A percentile compares a stretch with the other conserved stretches of the same genome.
Conservation (phyloP, 2,888 invertebrate genomes). For the Siphlonurus alternatus region DNA sequence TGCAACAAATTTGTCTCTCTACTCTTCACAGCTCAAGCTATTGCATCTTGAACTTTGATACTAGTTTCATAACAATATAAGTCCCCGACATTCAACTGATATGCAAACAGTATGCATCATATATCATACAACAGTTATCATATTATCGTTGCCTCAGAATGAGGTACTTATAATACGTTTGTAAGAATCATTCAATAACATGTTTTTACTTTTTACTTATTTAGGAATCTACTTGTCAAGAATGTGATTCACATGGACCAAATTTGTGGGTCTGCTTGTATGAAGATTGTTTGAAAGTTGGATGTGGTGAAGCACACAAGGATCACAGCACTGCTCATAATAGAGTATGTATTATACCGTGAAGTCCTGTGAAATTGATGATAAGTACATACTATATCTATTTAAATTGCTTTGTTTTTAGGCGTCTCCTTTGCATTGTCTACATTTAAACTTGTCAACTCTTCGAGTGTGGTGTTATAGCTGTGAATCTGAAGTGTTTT, state of each 20-base stretch:
- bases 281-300: conserved; percentile 58
- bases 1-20: too few relatives aligned
- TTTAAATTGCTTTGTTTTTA: conserved; percentile 21
- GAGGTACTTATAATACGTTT: background rate
- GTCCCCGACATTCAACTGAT: too few relatives aligned
- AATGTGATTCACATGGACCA: conserved; percentile 54
- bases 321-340: conserved; percentile 75
- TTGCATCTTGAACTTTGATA: too few relatives aligned
- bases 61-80: too few relatives aligned
- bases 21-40: too few relatives aligned
- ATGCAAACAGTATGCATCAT: too few relatives aligned
- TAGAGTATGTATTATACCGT: conserved; percentile 32
- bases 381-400: background rate
- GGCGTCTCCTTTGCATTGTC: conserved; percentile 49
- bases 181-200: background rate
- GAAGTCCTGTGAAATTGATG: background rate
- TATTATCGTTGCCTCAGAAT: background rate
- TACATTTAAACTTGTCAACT: conserved; percentile 72
- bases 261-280: conserved; percentile 78
- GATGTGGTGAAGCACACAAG: conserved; percentile 65
- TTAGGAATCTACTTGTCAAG: conserved; percentile 43
- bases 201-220: conserved; percentile 8
- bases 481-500: conserved; percentile 68
- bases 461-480: conserved; percentile 77
- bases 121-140: background rate